Percentiles rank a stretch among this genome's conserved stretches.
These are phyloP conservation scores for Chionomys nivalis DNA, from an alignment of 2,113 vertebrate genomes.

Conservation along the genomic window DNA sequence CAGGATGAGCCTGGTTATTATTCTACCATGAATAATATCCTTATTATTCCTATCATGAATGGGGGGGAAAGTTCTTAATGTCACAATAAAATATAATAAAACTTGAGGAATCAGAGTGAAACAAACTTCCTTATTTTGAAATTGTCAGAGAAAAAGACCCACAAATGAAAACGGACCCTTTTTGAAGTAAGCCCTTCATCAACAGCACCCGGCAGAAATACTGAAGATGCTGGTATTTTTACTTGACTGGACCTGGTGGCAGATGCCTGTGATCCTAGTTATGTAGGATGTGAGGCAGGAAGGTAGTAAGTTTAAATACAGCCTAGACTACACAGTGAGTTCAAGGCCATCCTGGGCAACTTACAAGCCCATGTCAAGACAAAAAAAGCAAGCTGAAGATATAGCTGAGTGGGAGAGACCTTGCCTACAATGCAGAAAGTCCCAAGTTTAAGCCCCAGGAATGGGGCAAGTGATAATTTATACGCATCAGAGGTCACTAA, in stretches of 20 bases:
- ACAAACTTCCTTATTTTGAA: conserved; percentile 27
- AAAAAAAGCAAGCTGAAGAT: no score
- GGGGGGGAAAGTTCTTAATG: neutral
- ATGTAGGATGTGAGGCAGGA: no score
- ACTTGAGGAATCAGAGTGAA: neutral
- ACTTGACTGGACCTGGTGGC: neutral
- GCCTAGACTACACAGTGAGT: no score
- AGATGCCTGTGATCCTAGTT: neutral
- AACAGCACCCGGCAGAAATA: conserved; percentile 40
- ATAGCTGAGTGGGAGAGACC: no score
- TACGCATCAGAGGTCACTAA: no score
- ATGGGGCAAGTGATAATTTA: no score
- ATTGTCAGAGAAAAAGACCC: neutral
- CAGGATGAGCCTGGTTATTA: neutral
- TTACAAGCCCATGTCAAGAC: no score
- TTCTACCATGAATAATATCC: neutral
- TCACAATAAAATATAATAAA: conserved; percentile 27
- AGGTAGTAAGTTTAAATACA: no score
- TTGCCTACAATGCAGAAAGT: no score
- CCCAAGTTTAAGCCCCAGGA: no score
- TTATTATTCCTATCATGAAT: neutral
- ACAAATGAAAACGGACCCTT: neutral
- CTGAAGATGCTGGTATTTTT: neutral
- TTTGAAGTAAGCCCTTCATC: conserved; percentile 24
- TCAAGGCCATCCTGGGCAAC: no score